These are phyloP conservation scores for Anguilla marmorata DNA, from an alignment of 2,797 vertebrate species.

Conservation along the genomic window DNA sequence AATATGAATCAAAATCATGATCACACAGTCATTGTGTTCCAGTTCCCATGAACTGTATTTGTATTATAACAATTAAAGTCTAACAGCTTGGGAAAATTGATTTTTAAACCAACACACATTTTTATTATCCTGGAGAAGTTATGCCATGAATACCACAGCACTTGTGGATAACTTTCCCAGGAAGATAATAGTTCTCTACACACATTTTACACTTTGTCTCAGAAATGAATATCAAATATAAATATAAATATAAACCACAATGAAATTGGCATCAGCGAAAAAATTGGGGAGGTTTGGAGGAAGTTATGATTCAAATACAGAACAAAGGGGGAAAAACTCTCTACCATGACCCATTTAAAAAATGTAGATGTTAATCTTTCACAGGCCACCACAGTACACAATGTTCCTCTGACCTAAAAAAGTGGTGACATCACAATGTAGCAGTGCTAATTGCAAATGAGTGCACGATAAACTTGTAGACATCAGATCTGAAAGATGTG, in stretches of 20 bases:
- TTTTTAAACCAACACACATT: not conserved
- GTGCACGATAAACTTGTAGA: not conserved
- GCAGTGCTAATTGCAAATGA: not conserved
- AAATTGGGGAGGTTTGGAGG: not conserved
- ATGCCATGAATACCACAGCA: not conserved
- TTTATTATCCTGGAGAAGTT: not conserved
- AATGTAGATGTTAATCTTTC: constrained; percentile 23
- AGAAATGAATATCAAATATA: not conserved
- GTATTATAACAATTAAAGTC: too few relatives aligned
- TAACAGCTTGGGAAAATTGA: too few relatives aligned
- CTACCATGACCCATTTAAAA: constrained; percentile 31
- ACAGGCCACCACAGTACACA: not conserved
- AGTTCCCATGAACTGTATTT: not conserved
- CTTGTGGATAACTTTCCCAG: not conserved
- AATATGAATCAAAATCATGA: not conserved
- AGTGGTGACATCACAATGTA: not conserved
- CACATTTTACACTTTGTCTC: not conserved
- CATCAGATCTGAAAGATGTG: not conserved
- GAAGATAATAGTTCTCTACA: not conserved
- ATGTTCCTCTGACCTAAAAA: constrained; percentile 33
- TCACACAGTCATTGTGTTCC: not conserved
- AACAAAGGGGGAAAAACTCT: constrained; percentile 28
- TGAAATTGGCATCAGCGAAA: not conserved
- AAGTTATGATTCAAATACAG: constrained; percentile 25
- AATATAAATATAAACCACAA: not conserved